Conservation (phyloP, 2,888 invertebrate genomes). For the Lutraria lutraria region DNA sequence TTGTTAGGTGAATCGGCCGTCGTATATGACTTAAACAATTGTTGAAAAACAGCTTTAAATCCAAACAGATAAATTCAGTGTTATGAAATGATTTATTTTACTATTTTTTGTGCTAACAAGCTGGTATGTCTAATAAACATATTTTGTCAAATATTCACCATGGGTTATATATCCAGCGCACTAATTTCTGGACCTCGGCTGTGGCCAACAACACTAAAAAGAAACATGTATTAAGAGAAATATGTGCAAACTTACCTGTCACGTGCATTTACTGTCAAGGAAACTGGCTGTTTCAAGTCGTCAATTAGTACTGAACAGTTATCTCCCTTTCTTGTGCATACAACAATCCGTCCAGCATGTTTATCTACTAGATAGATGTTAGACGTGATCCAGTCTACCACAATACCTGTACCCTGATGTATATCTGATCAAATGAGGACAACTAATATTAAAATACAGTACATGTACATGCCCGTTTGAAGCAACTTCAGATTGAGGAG, state of each 20-base stretch:
- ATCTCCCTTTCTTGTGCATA: conserved; percentile 49
- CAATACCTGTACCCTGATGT: conserved; percentile 22
- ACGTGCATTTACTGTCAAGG: conserved; percentile 3
- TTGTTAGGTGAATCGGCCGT: too few species aligned
- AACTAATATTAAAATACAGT: neutral
- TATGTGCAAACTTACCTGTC: neutral
- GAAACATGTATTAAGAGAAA: too few species aligned
- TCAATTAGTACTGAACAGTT: conserved; percentile 48
- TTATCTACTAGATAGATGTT: conserved; percentile 47
- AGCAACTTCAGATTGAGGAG: neutral
- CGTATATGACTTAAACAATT: too few species aligned
- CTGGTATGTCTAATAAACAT: too few species aligned
- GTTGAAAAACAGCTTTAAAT: too few species aligned
- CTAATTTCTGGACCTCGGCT: too few species aligned
- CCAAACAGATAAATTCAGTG: too few species aligned
- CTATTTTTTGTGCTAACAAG: too few species aligned
- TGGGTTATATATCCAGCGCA: too few species aligned
- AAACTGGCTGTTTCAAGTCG: conserved; percentile 24
- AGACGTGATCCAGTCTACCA: conserved; percentile 45
- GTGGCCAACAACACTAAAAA: too few species aligned
- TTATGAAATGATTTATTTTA: too few species aligned
- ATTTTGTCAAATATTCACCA: too few species aligned
- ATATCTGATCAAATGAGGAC: conserved; percentile 29
- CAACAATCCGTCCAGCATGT: conserved; percentile 41
- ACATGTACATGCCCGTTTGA: neutral